Evolutionary conservation across 2,113 vertebrate species (phyloP), one percentile per base, ranked within the genome.

Genomic region (Dipodomys spectabilis): DNA sequence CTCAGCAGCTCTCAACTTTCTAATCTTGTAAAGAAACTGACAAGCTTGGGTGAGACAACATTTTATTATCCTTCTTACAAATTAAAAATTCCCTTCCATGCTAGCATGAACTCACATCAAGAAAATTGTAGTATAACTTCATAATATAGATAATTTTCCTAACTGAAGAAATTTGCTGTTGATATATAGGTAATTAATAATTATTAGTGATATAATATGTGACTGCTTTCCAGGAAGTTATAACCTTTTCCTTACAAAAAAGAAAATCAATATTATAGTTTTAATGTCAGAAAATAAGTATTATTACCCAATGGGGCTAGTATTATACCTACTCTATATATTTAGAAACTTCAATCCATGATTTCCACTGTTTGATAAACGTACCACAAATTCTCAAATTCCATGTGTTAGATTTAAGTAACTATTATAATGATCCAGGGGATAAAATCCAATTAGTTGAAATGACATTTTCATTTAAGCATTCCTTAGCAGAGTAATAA

Each of bases 21-120:
- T 82, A 88, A 45, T 85, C 18, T 90, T 90, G 19, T 90, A 39
- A 93, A 92, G 86, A 92, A 75, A 28, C 27, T 88, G 44, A 90
- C 30, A 90, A 88, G 32, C 68, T 92, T 91, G 49, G 4, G 44
- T 93, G 72, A 49, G 39, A 95, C n/a, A 84, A 74, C 1, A 16
- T 74, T 93, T 86, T 93, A n/a, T 57, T 86, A 12, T 72, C 19
- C 49, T 93, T 20, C 82, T 79, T 91, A 86, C 5, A 64, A 89
- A 69, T 82, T 89, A 69, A 18, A 93, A 93, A 93, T 82, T 25
- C 8, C 28, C 5, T 9, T 62, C 28, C 85, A 85, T 45, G 77
- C 49, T n/a, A 65, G 39, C 86, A 9, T 64, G 22, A 57, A 82
- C 74, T 88, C 27, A 62, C 45, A 79, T 45, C 35, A 74, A 75